Evolutionary conservation across 2,797 vertebrate species (phyloP).

Genomic region (Lagorchestes hirsutus): DNA sequence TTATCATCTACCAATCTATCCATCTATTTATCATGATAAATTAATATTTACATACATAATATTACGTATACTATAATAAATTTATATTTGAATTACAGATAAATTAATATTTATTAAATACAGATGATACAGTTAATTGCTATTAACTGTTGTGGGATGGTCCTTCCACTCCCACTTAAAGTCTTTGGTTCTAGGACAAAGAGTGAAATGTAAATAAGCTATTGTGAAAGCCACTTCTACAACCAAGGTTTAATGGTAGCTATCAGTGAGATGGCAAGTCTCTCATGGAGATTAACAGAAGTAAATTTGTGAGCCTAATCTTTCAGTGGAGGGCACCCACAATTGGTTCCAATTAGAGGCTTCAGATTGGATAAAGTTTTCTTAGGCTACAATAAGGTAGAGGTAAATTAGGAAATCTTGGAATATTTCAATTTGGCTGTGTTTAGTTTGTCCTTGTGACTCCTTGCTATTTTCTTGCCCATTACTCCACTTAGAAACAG

Average conservation of each 20-base stretch:
- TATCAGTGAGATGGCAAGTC: background rate
- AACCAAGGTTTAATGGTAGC: slow-evolving; percentile 15
- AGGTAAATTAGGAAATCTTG: background rate
- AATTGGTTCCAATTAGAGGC: background rate
- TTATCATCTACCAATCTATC: background rate
- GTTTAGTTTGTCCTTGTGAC: background rate
- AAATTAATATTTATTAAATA: no score
- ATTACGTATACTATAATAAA: no score
- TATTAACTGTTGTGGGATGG: background rate
- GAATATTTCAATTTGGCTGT: background rate
- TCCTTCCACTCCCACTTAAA: background rate
- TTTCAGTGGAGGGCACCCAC: background rate
- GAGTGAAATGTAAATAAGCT: slow-evolving; percentile 20
- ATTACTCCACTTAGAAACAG: slow-evolving; percentile 20
- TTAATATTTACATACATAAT: no score
- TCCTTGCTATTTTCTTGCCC: background rate
- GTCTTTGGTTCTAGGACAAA: background rate
- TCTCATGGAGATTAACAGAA: background rate
- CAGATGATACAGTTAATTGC: no score
- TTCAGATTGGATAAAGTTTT: background rate
- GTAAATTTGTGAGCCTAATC: background rate
- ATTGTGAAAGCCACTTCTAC: slow-evolving; percentile 41
- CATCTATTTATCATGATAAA: slow-evolving; percentile 1
- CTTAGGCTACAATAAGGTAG: background rate
- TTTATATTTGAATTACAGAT: no score